Evolutionary conservation across 2,797 vertebrate species (phyloP).

Genomic region (Siniperca obscura): DNA sequence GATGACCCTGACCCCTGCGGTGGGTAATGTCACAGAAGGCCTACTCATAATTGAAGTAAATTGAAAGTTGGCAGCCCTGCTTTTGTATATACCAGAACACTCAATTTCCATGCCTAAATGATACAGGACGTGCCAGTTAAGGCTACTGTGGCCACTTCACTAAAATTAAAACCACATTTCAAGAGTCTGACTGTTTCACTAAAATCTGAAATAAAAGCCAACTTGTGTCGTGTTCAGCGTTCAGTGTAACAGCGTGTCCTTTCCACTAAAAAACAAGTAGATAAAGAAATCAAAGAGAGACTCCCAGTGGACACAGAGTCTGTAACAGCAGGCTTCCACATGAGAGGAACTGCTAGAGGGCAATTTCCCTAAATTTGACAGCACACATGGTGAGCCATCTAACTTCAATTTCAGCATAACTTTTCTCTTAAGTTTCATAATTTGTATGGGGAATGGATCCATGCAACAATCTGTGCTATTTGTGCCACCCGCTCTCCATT

Average conservation of each 20-base stretch:
- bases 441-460: constrained; percentile 37
- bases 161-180: neutral
- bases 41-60: no score
- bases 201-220: neutral
- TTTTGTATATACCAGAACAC: neutral
- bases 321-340: constrained; percentile 35
- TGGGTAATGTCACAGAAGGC: no score
- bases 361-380: constrained; percentile 41
- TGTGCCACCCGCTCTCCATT: constrained; percentile 17
- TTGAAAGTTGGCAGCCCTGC: no score
- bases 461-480: constrained; percentile 18
- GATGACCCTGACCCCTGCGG: no score
- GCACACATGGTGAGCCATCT: constrained; percentile 18
- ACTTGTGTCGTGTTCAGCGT: neutral
- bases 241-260: constrained; percentile 9
- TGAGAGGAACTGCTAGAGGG: constrained; percentile 49
- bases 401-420: neutral
- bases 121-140: neutral
- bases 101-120: neutral
- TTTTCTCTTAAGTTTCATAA: constrained; percentile 8
- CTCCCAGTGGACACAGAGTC: constrained; percentile 43
- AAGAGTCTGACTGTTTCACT: neutral
- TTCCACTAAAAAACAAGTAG: constrained; percentile 1
- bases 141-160: neutral
- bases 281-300: constrained; percentile 30